Conservation (phyloP, 1,140 invertebrate species). For the Scaptomyza graminum region DNA sequence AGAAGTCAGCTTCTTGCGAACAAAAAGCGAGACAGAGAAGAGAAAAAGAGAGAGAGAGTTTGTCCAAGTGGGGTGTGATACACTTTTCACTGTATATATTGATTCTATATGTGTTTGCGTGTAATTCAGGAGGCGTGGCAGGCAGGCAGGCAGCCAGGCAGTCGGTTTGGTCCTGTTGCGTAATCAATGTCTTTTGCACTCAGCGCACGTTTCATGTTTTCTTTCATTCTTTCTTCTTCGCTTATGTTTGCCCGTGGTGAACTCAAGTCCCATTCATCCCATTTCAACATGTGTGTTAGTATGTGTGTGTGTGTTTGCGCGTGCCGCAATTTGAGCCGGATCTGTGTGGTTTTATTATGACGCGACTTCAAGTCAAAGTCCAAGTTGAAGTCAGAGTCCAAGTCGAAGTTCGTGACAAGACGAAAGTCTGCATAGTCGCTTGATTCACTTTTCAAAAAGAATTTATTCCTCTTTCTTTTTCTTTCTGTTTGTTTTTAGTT, state of each 20-base stretch:
- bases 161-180: slow-evolving; percentile 52
- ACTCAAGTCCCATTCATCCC: slow-evolving; percentile 4
- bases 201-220: slow-evolving; percentile 77
- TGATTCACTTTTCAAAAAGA: slow-evolving; percentile 44
- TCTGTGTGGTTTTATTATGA: slow-evolving; percentile 53
- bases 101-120: slow-evolving; percentile 7
- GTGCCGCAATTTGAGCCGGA: slow-evolving; percentile 66
- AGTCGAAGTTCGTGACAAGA: slow-evolving; percentile 18
- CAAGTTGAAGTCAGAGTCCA: slow-evolving; percentile 13
- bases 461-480: slow-evolving; percentile 34
- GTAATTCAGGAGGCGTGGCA: slow-evolving; percentile 58
- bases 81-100: slow-evolving; percentile 6
- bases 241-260: slow-evolving; percentile 64
- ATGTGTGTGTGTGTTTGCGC: slow-evolving; percentile 33
- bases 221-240: slow-evolving; percentile 20
- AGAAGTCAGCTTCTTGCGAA: slow-evolving; percentile 47
- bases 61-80: slow-evolving; percentile 3
- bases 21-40: background rate
- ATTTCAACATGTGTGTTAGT: slow-evolving; percentile 16
- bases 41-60: too few relatives aligned
- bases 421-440: slow-evolving; percentile 32
- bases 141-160: background rate
- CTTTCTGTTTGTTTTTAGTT: slow-evolving; percentile 9
- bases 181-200: slow-evolving; percentile 77
- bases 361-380: slow-evolving; percentile 12